Base-by-base conservation (phyloP, 2,888 invertebrate species). In the Embidobia sp. region DNA sequence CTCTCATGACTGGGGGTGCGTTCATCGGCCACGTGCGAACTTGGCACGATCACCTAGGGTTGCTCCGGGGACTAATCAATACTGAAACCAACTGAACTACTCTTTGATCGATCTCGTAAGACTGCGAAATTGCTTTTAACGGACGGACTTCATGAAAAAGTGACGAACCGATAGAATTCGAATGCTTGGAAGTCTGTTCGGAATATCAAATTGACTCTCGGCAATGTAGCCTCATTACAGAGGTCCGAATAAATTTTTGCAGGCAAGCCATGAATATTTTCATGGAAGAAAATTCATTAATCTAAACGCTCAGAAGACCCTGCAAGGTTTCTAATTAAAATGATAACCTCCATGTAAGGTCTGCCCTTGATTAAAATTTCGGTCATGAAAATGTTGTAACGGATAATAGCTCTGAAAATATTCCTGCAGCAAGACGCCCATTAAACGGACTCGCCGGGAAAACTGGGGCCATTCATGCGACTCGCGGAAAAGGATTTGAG, bases 1-100 rank as follows among this genome's bases (percentile, higher is more conserved):
- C 61, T 46, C 61, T 67, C 51, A 46, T 46, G 44, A 77, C 53
- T 42, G 55, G 67, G 72, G 61, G 61, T 49, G 67, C 46, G 53
- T 13, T 67, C 73, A 37, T 35, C 22, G 55, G 77, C 73, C 77
- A 77, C 77, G 77, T 77, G 77, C 77, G 64, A 77, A 77, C 61
- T 66, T 66, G 59, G 63, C 63, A 67, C 61, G 61, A 77, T 66
- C 77, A 73, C 69, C 49, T 42, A 69, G 55, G 73, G 66, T 67
- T 55, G 42, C 27, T 49, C 11, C 42, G 15, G 37, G 29, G 61
- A 3, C 57, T 29, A 63, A 73, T 77, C 73, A 73, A 77, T 77
- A 67, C 44, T 18, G 29, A 13, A 42, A 66, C 59, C 53, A 53
- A 61, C 59, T 66, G 29, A 75, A 75, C 55, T 63, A 69, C 31